Percentiles rank a stretch among this genome's conserved stretches.
Conservation (phyloP, 2,797 vertebrate species). For the Peromyscus melanophrys region DNA sequence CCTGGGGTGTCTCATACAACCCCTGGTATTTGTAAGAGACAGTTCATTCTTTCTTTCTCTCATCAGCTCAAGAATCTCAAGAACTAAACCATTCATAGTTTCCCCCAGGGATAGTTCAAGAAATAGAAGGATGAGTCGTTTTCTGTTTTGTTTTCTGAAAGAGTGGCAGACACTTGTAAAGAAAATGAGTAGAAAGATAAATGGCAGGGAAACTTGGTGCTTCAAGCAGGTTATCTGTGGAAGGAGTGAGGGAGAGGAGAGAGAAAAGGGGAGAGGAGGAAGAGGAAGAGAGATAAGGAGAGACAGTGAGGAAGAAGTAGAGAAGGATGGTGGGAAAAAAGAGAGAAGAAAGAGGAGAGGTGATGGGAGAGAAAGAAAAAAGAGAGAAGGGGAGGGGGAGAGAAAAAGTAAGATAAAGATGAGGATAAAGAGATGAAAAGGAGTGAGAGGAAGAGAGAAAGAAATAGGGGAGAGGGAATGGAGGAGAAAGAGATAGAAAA, state of each 20-base stretch:
- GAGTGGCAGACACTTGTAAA: slow-evolving; percentile 77
- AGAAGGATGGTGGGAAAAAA: neutral
- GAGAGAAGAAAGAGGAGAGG: neutral
- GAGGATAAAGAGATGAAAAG: neutral
- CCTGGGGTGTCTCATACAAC: neutral
- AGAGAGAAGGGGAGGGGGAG: neutral
- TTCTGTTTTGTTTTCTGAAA: slow-evolving; percentile 81
- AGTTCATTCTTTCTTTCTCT: slow-evolving; percentile 46
- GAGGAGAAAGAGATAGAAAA: neutral
- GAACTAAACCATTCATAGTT: slow-evolving; percentile 75
- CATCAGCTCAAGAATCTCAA: slow-evolving; percentile 69
- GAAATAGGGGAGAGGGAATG: neutral
- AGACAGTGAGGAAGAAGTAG: neutral
- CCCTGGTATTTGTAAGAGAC: slow-evolving; percentile 12
- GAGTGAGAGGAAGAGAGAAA: neutral
- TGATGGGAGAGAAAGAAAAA: neutral
- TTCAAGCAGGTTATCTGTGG: slow-evolving; percentile 67
- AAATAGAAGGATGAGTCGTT: slow-evolving; percentile 78
- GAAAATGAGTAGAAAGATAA: slow-evolving; percentile 79
- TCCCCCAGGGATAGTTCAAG: slow-evolving; percentile 73
- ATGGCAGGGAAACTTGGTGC: slow-evolving; percentile 78
- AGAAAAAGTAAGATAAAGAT: neutral
- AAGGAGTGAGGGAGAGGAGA: neutral
- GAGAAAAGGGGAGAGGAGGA: neutral
- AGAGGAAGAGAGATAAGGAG: neutral